phyloP scores from a whole-genome alignment of 2,888 invertebrate genomes.

The Ophioninae sp. region DNA sequence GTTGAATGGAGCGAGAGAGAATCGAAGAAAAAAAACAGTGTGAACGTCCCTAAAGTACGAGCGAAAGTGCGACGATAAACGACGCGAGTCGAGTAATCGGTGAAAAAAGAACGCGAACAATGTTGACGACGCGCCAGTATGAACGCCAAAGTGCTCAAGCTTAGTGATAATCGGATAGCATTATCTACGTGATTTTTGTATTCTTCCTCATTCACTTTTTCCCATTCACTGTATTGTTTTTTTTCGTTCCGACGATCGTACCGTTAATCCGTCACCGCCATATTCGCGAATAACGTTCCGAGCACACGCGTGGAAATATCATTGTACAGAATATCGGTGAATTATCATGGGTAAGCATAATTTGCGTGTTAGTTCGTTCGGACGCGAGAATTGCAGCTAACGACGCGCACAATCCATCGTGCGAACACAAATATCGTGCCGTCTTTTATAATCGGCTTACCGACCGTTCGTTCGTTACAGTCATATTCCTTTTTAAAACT shows the following conservation, averaged over 20 bases:
- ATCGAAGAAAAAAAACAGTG: slow-evolving; percentile 28
- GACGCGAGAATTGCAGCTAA: not conserved
- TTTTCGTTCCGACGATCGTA: slow-evolving; percentile 10
- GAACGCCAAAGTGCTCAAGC: slow-evolving; percentile 58
- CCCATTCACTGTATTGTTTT: not conserved
- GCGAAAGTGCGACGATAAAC: slow-evolving; percentile 6
- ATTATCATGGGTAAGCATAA: not conserved
- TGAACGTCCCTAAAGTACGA: slow-evolving; percentile 24
- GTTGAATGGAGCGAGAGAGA: slow-evolving; percentile 28
- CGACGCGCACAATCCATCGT: not conserved
- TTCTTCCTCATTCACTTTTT: slow-evolving; percentile 25
- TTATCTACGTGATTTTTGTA: slow-evolving; percentile 56
- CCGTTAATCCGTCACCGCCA: slow-evolving; percentile 38
- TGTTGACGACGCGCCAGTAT: slow-evolving; percentile 36
- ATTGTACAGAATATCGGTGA: not conserved
- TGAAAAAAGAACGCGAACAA: not conserved
- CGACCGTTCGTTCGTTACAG: not conserved
- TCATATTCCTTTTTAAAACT: not conserved
- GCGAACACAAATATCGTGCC: not conserved
- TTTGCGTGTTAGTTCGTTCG: not conserved
- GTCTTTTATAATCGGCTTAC: not conserved
- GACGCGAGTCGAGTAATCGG: slow-evolving; percentile 5
- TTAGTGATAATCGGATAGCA: slow-evolving; percentile 52
- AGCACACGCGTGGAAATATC: slow-evolving; percentile 1
- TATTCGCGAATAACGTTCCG: slow-evolving; percentile 16